Evolutionary conservation across 2,888 invertebrate species (phyloP).

Genomic region (Globia sparganii): DNA sequence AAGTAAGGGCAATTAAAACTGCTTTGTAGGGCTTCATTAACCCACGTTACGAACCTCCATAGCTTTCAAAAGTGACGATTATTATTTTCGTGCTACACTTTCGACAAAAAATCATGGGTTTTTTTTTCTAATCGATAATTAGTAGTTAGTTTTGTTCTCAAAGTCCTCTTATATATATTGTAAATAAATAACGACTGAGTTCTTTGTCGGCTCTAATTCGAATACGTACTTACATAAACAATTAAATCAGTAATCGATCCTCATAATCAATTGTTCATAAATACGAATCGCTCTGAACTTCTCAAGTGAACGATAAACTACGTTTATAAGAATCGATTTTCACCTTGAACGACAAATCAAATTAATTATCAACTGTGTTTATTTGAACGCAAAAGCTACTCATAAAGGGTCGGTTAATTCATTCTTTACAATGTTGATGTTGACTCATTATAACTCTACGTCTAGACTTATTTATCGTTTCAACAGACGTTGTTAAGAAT

Average conservation of each 20-base stretch:
- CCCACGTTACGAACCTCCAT: constrained; percentile 67
- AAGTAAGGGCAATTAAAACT: constrained; percentile 86
- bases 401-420: constrained; percentile 3
- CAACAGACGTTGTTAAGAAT: constrained; percentile 3
- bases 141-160: constrained; percentile 7
- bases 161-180: constrained; percentile 28
- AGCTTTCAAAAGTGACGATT: constrained; percentile 54
- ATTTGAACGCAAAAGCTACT: constrained; percentile 1
- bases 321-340: constrained; percentile 10
- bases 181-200: constrained; percentile 25
- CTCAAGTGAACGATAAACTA: constrained; percentile 17
- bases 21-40: constrained; percentile 84
- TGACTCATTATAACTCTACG: not conserved
- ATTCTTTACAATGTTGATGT: constrained; percentile 9
- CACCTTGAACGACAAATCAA: constrained; percentile 33
- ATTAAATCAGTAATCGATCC: constrained; percentile 24
- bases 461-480: constrained; percentile 44
- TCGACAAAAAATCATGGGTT: constrained; percentile 24
- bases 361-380: not conserved
- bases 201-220: constrained; percentile 14
- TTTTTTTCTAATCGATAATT: constrained; percentile 21
- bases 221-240: constrained; percentile 9
- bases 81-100: constrained; percentile 49
- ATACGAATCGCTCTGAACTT: constrained; percentile 23
- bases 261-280: constrained; percentile 32